Percentiles rank a stretch among this genome's conserved stretches.
Evolutionary conservation across 1,140 invertebrate genomes (phyloP).

Genomic region (Tetramorium alpestre): DNA sequence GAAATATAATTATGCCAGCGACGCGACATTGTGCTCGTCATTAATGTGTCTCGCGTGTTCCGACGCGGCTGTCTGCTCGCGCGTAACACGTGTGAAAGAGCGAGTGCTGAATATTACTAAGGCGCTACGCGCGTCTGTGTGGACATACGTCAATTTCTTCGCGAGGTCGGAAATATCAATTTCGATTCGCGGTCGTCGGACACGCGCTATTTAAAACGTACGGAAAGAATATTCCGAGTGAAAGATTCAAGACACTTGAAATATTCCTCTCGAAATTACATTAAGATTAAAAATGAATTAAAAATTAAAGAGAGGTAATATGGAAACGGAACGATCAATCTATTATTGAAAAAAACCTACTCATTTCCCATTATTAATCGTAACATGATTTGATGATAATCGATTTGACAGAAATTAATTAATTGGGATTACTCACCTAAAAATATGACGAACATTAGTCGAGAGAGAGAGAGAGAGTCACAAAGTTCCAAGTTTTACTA

Average conservation of each 20-base stretch:
- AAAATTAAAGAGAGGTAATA: neutral
- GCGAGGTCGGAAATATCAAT: neutral
- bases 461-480: neutral
- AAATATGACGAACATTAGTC: neutral
- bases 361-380: neutral
- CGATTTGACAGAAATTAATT: slow-evolving; percentile 11
- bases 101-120: slow-evolving; percentile 1
- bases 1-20: slow-evolving; percentile 53
- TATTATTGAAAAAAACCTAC: neutral
- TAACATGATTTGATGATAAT: slow-evolving; percentile 3
- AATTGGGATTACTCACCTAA: slow-evolving; percentile 10
- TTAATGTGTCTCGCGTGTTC: slow-evolving; percentile 44
- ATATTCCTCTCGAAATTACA: neutral
- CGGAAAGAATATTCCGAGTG: no score
- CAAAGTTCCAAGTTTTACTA: slow-evolving; percentile 17
- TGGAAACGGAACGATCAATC: neutral
- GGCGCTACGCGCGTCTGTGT: no score
- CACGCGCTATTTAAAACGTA: neutral
- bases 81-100: neutral
- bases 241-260: neutral
- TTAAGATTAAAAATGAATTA: neutral
- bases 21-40: slow-evolving; percentile 35
- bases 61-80: slow-evolving; percentile 28
- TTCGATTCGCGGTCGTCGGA: neutral
- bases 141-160: neutral